Conservation (phyloP, 2,888 invertebrate species). For the Mactromeris polynyma region DNA sequence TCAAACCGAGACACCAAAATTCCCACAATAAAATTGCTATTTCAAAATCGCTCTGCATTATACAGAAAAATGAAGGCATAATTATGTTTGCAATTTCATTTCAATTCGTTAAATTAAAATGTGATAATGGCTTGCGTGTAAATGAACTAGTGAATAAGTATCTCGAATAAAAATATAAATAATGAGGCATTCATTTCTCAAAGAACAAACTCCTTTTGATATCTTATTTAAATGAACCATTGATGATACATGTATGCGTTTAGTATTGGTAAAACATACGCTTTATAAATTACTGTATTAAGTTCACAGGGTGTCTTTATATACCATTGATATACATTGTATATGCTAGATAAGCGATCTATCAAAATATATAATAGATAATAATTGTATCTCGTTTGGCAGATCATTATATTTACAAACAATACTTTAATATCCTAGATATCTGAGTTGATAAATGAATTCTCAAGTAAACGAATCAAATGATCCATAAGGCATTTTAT, state of each 20-base stretch:
- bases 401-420: not conserved
- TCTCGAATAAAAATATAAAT: not conserved
- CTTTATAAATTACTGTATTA: not conserved
- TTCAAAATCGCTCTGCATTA: not conserved
- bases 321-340: not conserved
- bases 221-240: not conserved
- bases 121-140: not conserved
- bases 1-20: no score
- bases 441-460: not conserved
- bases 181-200: not conserved
- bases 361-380: slow-evolving; percentile 7
- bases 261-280: not conserved
- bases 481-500: not conserved
- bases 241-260: not conserved
- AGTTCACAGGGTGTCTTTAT: not conserved
- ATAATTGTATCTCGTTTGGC: not conserved
- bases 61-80: not conserved
- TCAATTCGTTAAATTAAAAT: not conserved
- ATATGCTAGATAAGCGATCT: not conserved
- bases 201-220: not conserved
- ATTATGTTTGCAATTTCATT: not conserved
- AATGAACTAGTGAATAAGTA: not conserved
- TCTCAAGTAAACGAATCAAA: not conserved
- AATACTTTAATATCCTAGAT: not conserved
- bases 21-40: not conserved